These are phyloP conservation scores for Danio kyathit DNA, from an alignment of 2,797 vertebrate genomes.

Conservation along the genomic window DNA sequence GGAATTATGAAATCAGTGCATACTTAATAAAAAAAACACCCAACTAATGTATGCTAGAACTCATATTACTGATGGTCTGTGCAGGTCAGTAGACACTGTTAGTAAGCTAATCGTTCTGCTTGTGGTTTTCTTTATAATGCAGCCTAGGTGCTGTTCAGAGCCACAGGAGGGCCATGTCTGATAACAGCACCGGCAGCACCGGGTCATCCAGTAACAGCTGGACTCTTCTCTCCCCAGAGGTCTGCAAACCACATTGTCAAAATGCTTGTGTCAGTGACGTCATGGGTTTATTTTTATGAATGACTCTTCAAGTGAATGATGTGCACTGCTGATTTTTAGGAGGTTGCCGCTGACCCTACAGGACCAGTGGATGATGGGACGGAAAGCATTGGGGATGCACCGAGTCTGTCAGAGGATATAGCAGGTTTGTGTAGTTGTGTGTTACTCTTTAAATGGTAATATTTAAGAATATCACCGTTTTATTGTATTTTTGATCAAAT, in stretches of 20 bases:
- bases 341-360: constrained; percentile 75
- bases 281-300: neutral
- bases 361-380: constrained; percentile 80
- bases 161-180: constrained; percentile 84
- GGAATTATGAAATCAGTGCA: neutral
- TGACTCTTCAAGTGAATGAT: neutral
- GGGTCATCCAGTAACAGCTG: constrained; percentile 86
- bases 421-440: constrained; percentile 69
- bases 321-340: constrained; percentile 62
- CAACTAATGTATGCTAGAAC: neutral
- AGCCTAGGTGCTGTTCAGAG: constrained; percentile 62
- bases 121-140: constrained; percentile 66
- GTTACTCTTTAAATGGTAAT: neutral
- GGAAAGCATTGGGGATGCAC: constrained; percentile 78
- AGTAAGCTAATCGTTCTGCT: constrained; percentile 44
- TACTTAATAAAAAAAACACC: neutral
- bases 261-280: neutral
- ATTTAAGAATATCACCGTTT: neutral
- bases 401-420: constrained; percentile 80
- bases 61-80: neutral
- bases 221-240: constrained; percentile 89
- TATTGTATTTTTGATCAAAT: neutral
- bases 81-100: neutral
- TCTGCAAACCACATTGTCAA: constrained; percentile 58
- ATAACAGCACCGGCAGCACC: constrained; percentile 79